These are phyloP conservation scores for Sturnus vulgaris DNA, from an alignment of 2,113 vertebrate species.

Conservation along the genomic window DNA sequence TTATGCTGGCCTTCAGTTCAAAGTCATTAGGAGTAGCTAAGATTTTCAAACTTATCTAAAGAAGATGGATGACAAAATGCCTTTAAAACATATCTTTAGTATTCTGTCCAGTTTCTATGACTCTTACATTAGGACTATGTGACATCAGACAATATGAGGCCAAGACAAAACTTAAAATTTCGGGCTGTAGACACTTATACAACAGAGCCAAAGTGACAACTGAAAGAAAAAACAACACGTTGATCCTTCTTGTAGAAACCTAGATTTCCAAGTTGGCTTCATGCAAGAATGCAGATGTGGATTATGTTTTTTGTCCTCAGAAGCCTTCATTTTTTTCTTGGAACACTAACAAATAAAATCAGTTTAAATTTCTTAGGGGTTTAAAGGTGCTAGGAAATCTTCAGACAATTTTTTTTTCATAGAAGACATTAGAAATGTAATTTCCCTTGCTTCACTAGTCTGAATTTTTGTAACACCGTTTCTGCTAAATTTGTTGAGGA, in stretches of 20 bases:
- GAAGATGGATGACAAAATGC: background rate
- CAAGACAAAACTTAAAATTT: background rate
- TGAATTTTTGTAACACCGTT: background rate
- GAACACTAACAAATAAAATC: background rate
- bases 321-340: background rate
- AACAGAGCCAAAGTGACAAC: background rate
- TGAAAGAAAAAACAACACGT: background rate
- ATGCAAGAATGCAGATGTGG: background rate
- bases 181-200: accelerated
- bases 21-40: background rate
- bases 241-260: background rate
- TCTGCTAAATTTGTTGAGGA: background rate
- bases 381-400: background rate
- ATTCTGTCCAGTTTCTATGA: background rate
- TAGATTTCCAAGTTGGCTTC: background rate
- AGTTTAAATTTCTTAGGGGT: background rate
- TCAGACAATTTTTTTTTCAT: background rate
- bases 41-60: background rate
- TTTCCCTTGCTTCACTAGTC: background rate
- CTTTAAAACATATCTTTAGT: background rate
- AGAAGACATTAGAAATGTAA: background rate
- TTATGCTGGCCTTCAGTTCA: background rate
- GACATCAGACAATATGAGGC: background rate
- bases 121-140: background rate
- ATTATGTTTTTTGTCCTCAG: background rate